Evolutionary conservation across 1,140 invertebrate species (phyloP), one percentile per base, ranked within the genome.

Genomic region (Ostrea edulis): DNA sequence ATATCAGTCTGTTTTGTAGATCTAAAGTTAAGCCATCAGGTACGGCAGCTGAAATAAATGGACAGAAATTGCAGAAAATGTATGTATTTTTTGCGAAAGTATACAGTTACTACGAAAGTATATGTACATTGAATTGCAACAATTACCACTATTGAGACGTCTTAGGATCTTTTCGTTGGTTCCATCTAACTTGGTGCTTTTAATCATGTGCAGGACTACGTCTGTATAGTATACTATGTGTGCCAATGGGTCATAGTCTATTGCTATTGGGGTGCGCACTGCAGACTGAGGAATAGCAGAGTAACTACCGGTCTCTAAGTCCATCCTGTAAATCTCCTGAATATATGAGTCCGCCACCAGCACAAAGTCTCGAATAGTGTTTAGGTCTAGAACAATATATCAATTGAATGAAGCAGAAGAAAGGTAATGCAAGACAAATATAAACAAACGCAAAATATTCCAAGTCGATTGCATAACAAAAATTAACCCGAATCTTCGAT

Each of bases 21-120:
- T 93, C 92, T 29, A 93, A 87, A n/a, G 89, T 90, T 14, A 93
- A 12, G 29, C 92, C 91, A 87, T 91, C 91, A 12, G 88, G 85
- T 2, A 91, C 81, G 3, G 87, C 77, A 55, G 86, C 91, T 92
- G 86, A 22, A 51, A 82, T 12, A 5, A 68, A 65, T 29, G 29
- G 12, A 85, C 2, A 54, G 12, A 58, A 20, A 85, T 29, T 85
- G 17, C 11, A 29, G 17, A 83, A n/a, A 8, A 11, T 53, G 22
- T 8, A 7, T 44, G n/a, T 22, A 8, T 52, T 8, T 20, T 20
- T n/a, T 52, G 20, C 29, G 20, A 22, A 81, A 29, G 0, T 22
- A 81, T 44, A 44, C 5, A 44, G 35, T 44, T 5, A 44, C 35
- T 44, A 44, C 35, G 35, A 44, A 44, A 44, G 2, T 35, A 82